Evolutionary conservation across 2,113 vertebrate species (phyloP).

Genomic region (Podiceps cristatus): DNA sequence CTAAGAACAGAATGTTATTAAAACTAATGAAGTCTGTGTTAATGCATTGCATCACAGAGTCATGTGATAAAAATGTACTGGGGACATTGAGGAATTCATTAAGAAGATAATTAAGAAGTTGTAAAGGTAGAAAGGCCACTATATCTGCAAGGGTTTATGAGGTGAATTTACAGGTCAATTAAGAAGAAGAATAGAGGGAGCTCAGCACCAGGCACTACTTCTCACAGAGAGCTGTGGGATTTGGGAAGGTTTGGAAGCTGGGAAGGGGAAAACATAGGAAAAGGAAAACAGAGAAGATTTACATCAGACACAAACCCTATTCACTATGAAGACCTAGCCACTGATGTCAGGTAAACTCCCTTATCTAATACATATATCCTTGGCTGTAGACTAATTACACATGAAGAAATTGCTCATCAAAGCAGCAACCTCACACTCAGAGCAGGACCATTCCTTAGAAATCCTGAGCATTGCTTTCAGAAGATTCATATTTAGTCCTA

Average conservation of each 20-base stretch:
- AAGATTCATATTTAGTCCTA: not conserved
- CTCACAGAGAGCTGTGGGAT: not conserved
- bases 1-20: not conserved
- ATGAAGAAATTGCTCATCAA: not conserved
- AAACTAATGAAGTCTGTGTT: not conserved
- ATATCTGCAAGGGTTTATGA: not conserved
- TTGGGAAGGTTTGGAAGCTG: not conserved
- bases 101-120: constrained; percentile 8
- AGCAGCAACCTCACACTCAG: not conserved
- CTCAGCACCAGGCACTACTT: not conserved
- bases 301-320: not conserved
- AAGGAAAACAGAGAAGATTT: not conserved
- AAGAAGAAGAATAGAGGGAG: not conserved
- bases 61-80: not conserved
- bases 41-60: not conserved
- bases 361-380: not conserved
- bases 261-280: not conserved
- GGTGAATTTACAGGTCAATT: not conserved
- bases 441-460: not conserved
- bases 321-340: not conserved
- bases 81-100: not conserved
- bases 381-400: not conserved
- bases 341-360: not conserved
- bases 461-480: not conserved
- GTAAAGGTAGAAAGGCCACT: not conserved